These are phyloP conservation scores for Oreotragus oreotragus DNA, from an alignment of 2,113 vertebrate species.

Conservation along the genomic window DNA sequence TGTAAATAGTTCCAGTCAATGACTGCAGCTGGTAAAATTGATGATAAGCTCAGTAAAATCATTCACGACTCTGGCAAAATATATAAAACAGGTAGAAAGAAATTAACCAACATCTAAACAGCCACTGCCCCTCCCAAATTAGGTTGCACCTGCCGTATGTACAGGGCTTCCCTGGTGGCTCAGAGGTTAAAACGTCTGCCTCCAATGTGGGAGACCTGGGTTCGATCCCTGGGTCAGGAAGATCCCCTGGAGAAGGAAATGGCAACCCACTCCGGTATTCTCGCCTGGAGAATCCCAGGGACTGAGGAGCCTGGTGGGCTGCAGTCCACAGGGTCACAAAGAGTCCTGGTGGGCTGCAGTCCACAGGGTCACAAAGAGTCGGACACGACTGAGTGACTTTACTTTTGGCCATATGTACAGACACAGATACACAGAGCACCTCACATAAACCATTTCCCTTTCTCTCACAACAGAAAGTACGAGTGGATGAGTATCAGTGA, in stretches of 20 bases:
- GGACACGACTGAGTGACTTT: too few species aligned
- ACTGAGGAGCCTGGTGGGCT: too few species aligned
- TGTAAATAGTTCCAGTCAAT: not conserved
- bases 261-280: too few species aligned
- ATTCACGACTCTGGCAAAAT: not conserved
- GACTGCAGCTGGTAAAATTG: not conserved
- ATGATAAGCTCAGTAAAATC: not conserved
- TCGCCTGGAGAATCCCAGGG: too few species aligned
- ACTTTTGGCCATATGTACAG: accelerated
- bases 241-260: too few species aligned
- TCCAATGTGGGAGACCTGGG: too few species aligned
- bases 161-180: too few species aligned
- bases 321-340: too few species aligned
- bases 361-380: too few species aligned
- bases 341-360: too few species aligned
- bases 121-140: not conserved
- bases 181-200: too few species aligned
- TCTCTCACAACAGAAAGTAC: not conserved
- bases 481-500: not conserved
- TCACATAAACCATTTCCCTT: not conserved
- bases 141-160: accelerated
- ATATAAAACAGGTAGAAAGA: not conserved
- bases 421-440: accelerated
- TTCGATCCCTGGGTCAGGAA: too few species aligned
- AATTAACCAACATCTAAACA: not conserved